A percentile compares a stretch with the other conserved stretches of the same genome.
These are phyloP conservation scores for Ochropleura plecta DNA, from an alignment of 2,888 invertebrate genomes.

Conservation along the genomic window DNA sequence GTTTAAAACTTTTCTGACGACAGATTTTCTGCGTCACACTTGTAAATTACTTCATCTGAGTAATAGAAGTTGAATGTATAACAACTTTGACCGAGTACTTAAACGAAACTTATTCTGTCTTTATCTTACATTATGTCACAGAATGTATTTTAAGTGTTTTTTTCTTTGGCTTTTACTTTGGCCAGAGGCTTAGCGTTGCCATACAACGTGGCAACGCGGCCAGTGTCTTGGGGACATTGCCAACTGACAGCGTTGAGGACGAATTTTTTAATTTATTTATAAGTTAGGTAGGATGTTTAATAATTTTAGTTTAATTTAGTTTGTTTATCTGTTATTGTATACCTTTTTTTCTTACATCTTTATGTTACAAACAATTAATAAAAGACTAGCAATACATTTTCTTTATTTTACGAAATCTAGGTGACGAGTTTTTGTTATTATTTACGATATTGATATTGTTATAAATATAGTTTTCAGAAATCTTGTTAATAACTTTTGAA, in stretches of 20 bases:
- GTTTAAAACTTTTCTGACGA: slow-evolving; percentile 9
- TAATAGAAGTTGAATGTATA: not conserved
- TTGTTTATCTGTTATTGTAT: no score
- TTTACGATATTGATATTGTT: not conserved
- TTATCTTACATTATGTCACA: not conserved
- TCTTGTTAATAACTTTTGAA: no score
- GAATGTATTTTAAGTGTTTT: not conserved
- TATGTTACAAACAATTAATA: not conserved
- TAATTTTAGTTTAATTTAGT: no score
- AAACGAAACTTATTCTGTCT: not conserved
- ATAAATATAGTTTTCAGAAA: no score
- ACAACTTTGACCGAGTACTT: not conserved
- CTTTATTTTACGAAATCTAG: no score
- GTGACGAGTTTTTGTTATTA: not conserved
- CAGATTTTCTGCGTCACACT: slow-evolving; percentile 17
- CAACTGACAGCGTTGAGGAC: no score
- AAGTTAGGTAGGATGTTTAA: no score
- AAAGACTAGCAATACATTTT: not conserved
- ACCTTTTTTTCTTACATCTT: not conserved
- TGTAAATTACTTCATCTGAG: slow-evolving; percentile 5
- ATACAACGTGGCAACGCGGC: no score
- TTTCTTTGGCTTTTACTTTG: no score
- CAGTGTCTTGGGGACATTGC: no score
- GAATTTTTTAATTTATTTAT: no score
- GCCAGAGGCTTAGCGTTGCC: no score